Percentiles rank a stretch among this genome's conserved stretches.
These are phyloP conservation scores for Bugula neritina DNA, from an alignment of 2,888 invertebrate species.

Conservation along the genomic window DNA sequence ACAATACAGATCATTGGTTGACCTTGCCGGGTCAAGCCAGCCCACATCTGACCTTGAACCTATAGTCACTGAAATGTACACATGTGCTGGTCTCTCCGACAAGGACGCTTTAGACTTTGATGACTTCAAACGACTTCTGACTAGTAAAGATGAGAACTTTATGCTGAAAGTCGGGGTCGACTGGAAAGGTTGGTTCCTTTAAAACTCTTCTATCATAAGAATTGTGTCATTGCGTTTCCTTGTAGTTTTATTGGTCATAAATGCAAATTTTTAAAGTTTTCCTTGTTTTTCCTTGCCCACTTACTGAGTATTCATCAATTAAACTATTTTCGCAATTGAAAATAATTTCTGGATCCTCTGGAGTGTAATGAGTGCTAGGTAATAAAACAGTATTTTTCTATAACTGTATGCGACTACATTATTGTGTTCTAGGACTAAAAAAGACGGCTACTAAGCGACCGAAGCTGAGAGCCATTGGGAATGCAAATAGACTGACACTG, in stretches of 20 bases:
- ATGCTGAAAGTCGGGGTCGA: slow-evolving; percentile 23
- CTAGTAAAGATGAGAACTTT: slow-evolving; percentile 24
- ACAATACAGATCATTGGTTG: slow-evolving; percentile 18
- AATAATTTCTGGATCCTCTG: too few relatives aligned
- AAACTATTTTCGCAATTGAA: too few relatives aligned
- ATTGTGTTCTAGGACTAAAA: slow-evolving; percentile 9
- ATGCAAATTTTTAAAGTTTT: too few relatives aligned
- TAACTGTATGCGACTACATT: too few relatives aligned
- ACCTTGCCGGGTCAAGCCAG: slow-evolving; percentile 5
- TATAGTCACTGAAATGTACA: slow-evolving; percentile 23
- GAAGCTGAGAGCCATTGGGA: background rate
- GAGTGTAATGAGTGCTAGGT: too few relatives aligned
- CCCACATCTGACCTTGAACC: slow-evolving; percentile 16
- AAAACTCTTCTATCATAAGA: too few relatives aligned
- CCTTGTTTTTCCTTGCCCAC: too few relatives aligned
- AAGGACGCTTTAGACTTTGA: slow-evolving; percentile 16
- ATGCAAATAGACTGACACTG: background rate
- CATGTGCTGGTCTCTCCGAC: slow-evolving; percentile 20
- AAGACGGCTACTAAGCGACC: background rate
- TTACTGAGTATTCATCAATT: too few relatives aligned
- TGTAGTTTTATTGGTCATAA: too few relatives aligned
- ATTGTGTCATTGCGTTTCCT: too few relatives aligned
- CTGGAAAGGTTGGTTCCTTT: slow-evolving; percentile 23
- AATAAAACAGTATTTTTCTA: too few relatives aligned
- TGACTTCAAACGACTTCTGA: slow-evolving; percentile 13